Base-by-base conservation (phyloP, 2,797 vertebrate genomes). In the Cryptoblepharus egeriae region DNA sequence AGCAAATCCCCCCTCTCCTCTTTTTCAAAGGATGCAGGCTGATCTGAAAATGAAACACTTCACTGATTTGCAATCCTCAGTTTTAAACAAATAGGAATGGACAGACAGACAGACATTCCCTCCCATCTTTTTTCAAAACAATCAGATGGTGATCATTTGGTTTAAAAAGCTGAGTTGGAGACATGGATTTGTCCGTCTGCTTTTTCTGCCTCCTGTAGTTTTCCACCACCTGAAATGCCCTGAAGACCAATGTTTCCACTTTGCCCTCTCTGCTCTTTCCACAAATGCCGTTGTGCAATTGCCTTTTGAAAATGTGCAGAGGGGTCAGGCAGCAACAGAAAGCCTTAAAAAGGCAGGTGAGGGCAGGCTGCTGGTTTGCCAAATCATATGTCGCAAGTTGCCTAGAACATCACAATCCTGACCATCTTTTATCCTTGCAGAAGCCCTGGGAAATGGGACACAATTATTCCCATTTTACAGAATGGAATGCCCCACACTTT, bases 251-350 rank as follows among this genome's bases (percentile, higher is more conserved):
- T 42, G 45, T 77, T 77, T 83, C 77, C 35, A 65, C 76, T 83
- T 78, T 83, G 69, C 68, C 69, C 75, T 78, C 69, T 78, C 37
- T 72, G 52, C 65, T 78, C 60, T 78, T 83, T 83, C 60, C 58
- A 72, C 49, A 83, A 78, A 64, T 64, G 81, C 35, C 69, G 28
- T 78, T 78, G 69, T 77, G 69, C 69, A 83, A 83, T 64, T 35
- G 13, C 30, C 24, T 52, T 52, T 52, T 65, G 35, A 10, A 64
- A 64, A 64, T 16, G 5, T 55, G 52, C 9, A 55, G 52, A 55
- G 22, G 71, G 64, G 30, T 75, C 57, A 75, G 15, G 45, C 58
- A 39, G 28, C 42, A 22, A 15, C 5, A 9, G 30, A 18, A 30
- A n/a, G 30, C 42, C 11, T 28, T 49, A 22, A 12, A 35, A 60